phyloP scores from a whole-genome alignment of 2,888 invertebrate species.

The Leptopilina syphax region DNA sequence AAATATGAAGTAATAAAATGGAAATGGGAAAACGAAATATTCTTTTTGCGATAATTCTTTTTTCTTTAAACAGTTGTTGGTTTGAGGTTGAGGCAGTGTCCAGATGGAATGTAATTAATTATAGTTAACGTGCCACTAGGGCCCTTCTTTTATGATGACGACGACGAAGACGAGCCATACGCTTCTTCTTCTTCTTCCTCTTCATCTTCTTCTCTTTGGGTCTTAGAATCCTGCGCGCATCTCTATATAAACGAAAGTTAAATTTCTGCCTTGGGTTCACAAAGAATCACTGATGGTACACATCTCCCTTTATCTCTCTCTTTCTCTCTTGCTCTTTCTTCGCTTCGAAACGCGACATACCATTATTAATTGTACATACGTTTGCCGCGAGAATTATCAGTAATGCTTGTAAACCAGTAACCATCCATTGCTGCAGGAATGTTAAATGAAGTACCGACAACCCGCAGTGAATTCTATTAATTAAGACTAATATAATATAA shows the following conservation, averaged over 20 bases:
- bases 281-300: conserved; percentile 8
- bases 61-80: neutral
- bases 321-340: neutral
- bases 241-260: conserved; percentile 18
- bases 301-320: neutral
- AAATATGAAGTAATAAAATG: no score
- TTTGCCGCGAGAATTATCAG: conserved; percentile 22
- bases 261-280: conserved; percentile 25
- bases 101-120: conserved; percentile 40
- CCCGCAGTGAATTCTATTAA: conserved; percentile 51
- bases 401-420: conserved; percentile 27
- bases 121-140: conserved; percentile 35
- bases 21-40: neutral
- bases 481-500: conserved; percentile 49
- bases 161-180: neutral
- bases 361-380: conserved; percentile 33
- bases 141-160: conserved; percentile 4
- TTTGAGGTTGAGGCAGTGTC: conserved; percentile 8
- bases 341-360: conserved; percentile 20
- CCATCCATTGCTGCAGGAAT: conserved; percentile 30
- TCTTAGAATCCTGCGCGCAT: conserved; percentile 26
- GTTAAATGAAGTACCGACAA: conserved; percentile 34
- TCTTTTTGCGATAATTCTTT: neutral
- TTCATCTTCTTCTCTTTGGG: neutral
- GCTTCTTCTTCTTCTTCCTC: no score